Evolutionary conservation across 2,113 vertebrate species (phyloP), one percentile per base, ranked within the genome.

Genomic region (Python bivittatus): DNA sequence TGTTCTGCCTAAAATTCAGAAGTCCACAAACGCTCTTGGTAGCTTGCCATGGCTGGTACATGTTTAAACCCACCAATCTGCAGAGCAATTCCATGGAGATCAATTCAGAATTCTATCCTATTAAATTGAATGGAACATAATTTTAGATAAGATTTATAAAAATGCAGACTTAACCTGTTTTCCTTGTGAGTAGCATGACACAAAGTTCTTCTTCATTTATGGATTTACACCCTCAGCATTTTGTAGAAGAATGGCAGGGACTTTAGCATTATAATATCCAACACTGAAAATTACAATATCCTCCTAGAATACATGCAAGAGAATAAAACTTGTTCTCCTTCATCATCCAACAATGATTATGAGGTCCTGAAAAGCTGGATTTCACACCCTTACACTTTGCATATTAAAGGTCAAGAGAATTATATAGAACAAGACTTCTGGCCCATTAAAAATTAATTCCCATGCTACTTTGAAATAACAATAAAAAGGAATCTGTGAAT

Each of bases 391-490:
- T 61, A 52, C 44, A 38, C 20, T 91, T 90, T 38, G 42, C 29
- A 38, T 44, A 25, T 53, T 20, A n/a, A 91, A 91, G 29, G 57
- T 64, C 84, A 91, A 42, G 9, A 13, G 22, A 22, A 11, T 56
- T 27, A n/a, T 10, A 17, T 12, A 90, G 33, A 27, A 83, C 23
- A 60, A 84, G 57, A 91, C 13, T 91, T 91, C 44, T 86, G 42
- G 23, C 90, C 58, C 29, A 91, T 86, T 53, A 91, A 91, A 44
- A 85, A 85, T 72, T 68, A 85, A 52, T 91, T 85, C 57, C 84
- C 12, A 54, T 58, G 22, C 44, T 68, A 20, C 22, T 86, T 64
- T 25, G 60, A n/a, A 68, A 91, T 15, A 61, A 90, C 22, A 12
- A 58, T 53, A n/a, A 56, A 27, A 27, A 38, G 33, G 64, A 38